phyloP scores from a whole-genome alignment of 2,113 vertebrate genomes.

The Nibea coibor region DNA sequence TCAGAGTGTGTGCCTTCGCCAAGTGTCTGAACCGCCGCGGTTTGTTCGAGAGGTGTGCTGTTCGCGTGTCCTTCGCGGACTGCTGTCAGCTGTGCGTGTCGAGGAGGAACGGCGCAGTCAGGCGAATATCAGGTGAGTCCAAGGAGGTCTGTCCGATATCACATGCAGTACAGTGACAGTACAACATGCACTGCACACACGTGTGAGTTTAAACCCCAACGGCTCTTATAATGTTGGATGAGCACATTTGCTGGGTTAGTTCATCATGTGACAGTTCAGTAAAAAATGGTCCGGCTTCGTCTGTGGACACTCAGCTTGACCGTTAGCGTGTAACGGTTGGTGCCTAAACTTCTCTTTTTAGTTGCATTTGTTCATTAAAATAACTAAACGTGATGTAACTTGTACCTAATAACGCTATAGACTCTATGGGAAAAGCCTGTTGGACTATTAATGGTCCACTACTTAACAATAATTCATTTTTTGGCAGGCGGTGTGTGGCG shows the following conservation, averaged over 20 bases:
- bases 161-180: no score
- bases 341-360: not conserved
- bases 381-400: no score
- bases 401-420: not conserved
- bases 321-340: not conserved
- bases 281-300: not conserved
- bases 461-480: no score
- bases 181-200: no score
- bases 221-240: not conserved
- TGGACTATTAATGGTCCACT: no score
- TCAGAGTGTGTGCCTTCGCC: conserved; percentile 75
- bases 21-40: conserved; percentile 59
- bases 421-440: not conserved
- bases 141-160: not conserved
- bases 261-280: no score
- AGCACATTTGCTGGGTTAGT: not conserved
- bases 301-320: not conserved
- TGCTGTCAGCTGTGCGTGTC: conserved; percentile 64
- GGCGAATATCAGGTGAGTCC: conserved; percentile 73
- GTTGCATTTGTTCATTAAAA: no score
- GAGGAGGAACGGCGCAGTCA: conserved; percentile 33
- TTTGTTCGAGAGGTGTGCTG: conserved; percentile 53
- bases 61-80: conserved; percentile 29
- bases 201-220: no score
- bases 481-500: no score